These are phyloP conservation scores for Antheraea yamamai DNA, from an alignment of 2,888 invertebrate genomes.

Conservation along the genomic window DNA sequence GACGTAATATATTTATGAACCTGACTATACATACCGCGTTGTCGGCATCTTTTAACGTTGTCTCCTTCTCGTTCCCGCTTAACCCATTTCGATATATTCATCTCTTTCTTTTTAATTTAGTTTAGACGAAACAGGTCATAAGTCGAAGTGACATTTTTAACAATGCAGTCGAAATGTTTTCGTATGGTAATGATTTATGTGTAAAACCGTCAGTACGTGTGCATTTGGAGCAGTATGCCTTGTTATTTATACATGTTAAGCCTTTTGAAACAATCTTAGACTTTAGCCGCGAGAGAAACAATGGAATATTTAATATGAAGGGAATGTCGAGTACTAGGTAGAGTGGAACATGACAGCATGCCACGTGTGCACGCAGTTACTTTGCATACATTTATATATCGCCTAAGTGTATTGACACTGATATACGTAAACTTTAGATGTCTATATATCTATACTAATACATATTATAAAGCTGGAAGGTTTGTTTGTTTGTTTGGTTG, in stretches of 20 bases:
- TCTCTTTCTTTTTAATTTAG: conserved; percentile 72
- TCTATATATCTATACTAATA: neutral
- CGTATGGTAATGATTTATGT: conserved; percentile 81
- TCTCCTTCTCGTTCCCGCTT: conserved; percentile 51
- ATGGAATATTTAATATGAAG: conserved; percentile 52
- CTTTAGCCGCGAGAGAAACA: conserved; percentile 56
- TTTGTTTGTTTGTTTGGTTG: too few relatives aligned
- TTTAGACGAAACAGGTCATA: conserved; percentile 78
- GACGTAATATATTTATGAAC: conserved; percentile 18
- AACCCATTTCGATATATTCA: conserved; percentile 47
- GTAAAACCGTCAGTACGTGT: conserved; percentile 64
- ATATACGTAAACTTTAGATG: neutral
- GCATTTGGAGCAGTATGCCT: conserved; percentile 62
- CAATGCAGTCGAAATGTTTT: conserved; percentile 80
- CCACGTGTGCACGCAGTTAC: conserved; percentile 17
- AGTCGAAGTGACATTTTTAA: conserved; percentile 81
- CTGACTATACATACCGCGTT: conserved; percentile 33
- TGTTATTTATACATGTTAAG: conserved; percentile 62
- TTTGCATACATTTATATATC: neutral
- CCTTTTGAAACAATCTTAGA: conserved; percentile 57
- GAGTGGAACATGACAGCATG: conserved; percentile 28
- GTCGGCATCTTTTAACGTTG: conserved; percentile 70
- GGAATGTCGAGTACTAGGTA: conserved; percentile 15
- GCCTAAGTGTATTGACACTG: neutral
- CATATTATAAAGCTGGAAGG: neutral